phyloP scores from a whole-genome alignment of 2,888 invertebrate genomes.

The Alviniconcha strummeri region DNA sequence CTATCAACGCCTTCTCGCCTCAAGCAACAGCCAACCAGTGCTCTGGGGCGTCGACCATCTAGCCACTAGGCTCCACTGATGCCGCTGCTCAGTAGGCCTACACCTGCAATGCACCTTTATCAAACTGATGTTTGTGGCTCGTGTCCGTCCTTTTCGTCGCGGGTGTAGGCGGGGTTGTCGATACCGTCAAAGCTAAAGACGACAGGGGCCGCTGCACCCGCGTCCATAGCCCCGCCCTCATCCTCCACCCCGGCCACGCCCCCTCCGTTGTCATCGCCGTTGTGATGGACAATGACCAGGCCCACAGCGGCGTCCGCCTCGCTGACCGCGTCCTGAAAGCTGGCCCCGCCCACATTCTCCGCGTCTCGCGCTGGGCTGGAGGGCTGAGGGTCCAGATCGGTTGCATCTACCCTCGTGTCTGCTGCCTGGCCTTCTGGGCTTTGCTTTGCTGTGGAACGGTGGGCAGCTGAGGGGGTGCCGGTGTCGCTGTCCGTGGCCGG shows the following conservation, averaged over 20 bases:
- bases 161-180: constrained; percentile 16
- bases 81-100: no score
- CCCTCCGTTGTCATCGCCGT: not conserved
- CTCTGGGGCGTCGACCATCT: no score
- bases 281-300: not conserved
- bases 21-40: no score
- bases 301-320: constrained; percentile 1
- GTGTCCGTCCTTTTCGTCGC: not conserved
- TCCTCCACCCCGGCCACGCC: not conserved
- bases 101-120: no score
- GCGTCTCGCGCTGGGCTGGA: not conserved
- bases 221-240: not conserved
- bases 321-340: not conserved
- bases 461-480: not conserved
- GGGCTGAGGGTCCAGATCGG: not conserved
- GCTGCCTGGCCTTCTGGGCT: not conserved
- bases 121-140: constrained; percentile 7
- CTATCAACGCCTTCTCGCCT: no score
- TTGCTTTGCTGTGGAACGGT: not conserved
- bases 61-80: no score
- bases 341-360: not conserved
- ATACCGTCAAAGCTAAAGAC: not conserved
- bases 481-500: not conserved
- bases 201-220: not conserved
- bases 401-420: not conserved